Percentiles rank a stretch among this genome's conserved stretches.
phyloP scores from a whole-genome alignment of 2,113 vertebrate genomes.

The Prolemur simus region DNA sequence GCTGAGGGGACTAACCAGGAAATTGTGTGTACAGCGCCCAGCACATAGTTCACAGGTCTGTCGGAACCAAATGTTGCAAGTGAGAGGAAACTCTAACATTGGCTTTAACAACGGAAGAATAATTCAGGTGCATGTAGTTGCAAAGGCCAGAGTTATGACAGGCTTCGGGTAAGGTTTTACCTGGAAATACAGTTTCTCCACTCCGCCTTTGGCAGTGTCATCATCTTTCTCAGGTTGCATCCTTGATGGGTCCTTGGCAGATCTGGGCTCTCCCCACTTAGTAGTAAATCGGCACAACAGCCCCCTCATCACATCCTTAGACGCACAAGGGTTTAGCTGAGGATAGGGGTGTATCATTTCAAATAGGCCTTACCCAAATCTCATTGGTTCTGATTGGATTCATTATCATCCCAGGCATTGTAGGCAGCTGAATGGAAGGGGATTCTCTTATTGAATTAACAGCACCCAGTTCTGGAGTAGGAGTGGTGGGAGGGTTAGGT shows the following conservation, averaged over 20 bases:
- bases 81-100: neutral
- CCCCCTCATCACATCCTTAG: neutral
- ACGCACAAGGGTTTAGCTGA: neutral
- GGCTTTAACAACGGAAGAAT: neutral
- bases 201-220: neutral
- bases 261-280: neutral
- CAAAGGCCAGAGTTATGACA: neutral
- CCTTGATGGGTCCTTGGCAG: neutral
- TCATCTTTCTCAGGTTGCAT: neutral
- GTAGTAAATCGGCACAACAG: neutral
- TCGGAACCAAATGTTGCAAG: neutral
- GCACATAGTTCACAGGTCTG: rapidly evolving
- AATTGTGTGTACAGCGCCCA: neutral
- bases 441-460: neutral
- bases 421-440: too few relatives aligned
- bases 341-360: neutral
- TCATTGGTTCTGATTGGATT: neutral
- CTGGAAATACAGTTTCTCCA: neutral
- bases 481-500: neutral
- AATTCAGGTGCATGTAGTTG: rapidly evolving
- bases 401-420: neutral
- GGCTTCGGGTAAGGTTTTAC: neutral
- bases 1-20: neutral
- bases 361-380: neutral
- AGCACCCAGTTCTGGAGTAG: neutral